Evolutionary conservation across 2,888 invertebrate genomes (phyloP).

Genomic region (Eueremaeus valkanovi): DNA sequence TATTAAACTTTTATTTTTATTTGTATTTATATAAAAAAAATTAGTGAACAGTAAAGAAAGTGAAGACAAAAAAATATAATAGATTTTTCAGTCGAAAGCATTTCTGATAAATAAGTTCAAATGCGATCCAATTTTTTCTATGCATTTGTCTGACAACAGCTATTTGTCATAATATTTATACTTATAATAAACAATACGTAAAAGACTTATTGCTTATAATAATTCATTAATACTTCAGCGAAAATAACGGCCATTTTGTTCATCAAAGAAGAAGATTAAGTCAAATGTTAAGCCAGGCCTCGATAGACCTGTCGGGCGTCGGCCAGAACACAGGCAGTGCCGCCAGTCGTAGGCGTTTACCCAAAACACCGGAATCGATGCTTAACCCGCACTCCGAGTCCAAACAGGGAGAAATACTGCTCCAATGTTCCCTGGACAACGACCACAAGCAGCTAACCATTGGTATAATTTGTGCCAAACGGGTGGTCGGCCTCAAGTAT

Average conservation of each 20-base stretch:
- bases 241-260: slow-evolving; percentile 23
- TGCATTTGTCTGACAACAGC: too few relatives aligned
- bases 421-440: slow-evolving; percentile 83
- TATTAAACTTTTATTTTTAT: too few relatives aligned
- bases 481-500: slow-evolving; percentile 68
- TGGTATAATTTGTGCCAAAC: slow-evolving; percentile 78
- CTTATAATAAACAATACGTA: too few relatives aligned
- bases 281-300: slow-evolving; percentile 27
- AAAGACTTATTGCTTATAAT: neutral
- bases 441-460: slow-evolving; percentile 77
- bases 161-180: too few relatives aligned
- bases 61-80: too few relatives aligned
- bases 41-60: too few relatives aligned
- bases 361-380: slow-evolving; percentile 31
- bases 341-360: slow-evolving; percentile 36
- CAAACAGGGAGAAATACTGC: slow-evolving; percentile 66
- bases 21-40: too few relatives aligned
- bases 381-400: neutral
- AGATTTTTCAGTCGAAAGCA: too few relatives aligned
- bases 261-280: slow-evolving; percentile 22
- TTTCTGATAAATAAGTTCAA: too few relatives aligned
- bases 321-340: neutral
- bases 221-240: slow-evolving; percentile 10
- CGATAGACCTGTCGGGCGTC: neutral
- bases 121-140: too few relatives aligned